phyloP scores from a whole-genome alignment of 1,140 invertebrate species.

The Tetragonula clypearis region DNA sequence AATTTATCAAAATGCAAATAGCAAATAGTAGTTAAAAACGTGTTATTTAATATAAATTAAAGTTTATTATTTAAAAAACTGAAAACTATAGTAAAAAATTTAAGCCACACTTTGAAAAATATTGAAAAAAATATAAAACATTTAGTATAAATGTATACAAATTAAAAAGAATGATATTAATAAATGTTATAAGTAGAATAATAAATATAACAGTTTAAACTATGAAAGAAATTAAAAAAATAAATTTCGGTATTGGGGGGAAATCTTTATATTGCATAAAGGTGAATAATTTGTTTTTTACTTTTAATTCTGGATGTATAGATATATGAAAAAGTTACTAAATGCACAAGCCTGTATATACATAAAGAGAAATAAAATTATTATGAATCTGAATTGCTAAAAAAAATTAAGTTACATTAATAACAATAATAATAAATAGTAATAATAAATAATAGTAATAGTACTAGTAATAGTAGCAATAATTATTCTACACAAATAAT shows the following conservation, averaged over 20 bases:
- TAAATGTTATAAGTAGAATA: not conserved
- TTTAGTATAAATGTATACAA: not conserved
- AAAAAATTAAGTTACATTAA: constrained; percentile 12
- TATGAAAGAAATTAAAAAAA: not conserved
- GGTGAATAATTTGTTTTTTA: not conserved
- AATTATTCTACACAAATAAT: not conserved
- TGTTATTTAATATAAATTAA: constrained; percentile 7
- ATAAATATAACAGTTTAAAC: not conserved
- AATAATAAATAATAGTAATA: too few species aligned
- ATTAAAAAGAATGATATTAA: not conserved
- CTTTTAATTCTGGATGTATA: not conserved
- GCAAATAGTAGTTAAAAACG: not conserved
- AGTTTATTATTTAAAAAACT: not conserved
- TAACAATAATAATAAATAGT: not conserved
- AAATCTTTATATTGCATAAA: not conserved
- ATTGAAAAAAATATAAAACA: not conserved
- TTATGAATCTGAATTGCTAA: constrained; percentile 38
- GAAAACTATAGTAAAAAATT: not conserved
- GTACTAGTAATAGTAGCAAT: not conserved
- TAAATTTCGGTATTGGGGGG: too few species aligned
- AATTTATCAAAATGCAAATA: not conserved
- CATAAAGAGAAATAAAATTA: constrained; percentile 4
- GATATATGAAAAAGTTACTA: not conserved
- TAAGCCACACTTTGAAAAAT: not conserved
- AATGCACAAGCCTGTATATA: constrained; percentile 31